These are phyloP conservation scores for Brienomyrus brachyistius DNA, from an alignment of 2,113 vertebrate species.

Conservation along the genomic window DNA sequence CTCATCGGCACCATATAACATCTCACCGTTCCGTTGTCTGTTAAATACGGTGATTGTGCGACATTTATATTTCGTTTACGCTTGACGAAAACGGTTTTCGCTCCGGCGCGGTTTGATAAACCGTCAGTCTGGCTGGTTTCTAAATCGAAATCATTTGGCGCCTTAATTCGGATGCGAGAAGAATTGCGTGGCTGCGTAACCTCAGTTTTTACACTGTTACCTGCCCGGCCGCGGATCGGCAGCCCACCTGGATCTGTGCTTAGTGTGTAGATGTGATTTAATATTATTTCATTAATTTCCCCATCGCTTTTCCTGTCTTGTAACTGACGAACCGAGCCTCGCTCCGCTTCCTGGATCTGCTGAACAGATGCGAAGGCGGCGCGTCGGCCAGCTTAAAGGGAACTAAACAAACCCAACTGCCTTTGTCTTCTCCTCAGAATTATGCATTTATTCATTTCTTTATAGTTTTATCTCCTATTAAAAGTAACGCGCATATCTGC, in stretches of 20 bases:
- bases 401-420: background rate
- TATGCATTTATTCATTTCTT: conserved; percentile 19
- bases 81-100: background rate
- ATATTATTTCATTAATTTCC: background rate
- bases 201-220: background rate
- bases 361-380: background rate
- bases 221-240: background rate
- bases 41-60: background rate
- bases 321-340: background rate
- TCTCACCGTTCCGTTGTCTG: background rate
- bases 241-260: background rate
- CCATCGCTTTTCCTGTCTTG: background rate
- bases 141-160: background rate
- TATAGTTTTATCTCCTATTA: conserved; percentile 12
- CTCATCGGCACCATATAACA: background rate
- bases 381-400: background rate
- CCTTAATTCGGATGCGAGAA: background rate
- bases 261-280: background rate
- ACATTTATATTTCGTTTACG: background rate
- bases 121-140: background rate
- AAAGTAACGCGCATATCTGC: background rate
- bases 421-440: background rate
- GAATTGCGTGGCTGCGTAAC: background rate
- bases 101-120: background rate
- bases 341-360: background rate